A percentile compares a stretch with the other conserved stretches of the same genome.
These are phyloP conservation scores for Luperina testacea DNA, from an alignment of 2,888 invertebrate species.

Conservation along the genomic window DNA sequence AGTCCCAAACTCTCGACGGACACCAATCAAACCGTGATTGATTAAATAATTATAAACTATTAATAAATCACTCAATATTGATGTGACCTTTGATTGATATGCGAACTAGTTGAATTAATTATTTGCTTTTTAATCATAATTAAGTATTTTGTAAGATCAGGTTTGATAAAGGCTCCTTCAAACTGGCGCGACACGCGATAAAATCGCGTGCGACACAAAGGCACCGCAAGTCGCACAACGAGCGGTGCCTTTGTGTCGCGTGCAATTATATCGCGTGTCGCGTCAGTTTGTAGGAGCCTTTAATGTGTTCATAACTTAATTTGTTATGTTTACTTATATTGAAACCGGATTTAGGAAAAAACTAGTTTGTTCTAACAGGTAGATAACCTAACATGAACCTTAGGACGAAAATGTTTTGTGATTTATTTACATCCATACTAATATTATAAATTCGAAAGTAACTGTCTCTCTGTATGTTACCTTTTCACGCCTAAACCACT, in stretches of 20 bases:
- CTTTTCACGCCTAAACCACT: too few species aligned
- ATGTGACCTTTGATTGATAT: conserved; percentile 42
- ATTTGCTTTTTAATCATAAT: conserved; percentile 1
- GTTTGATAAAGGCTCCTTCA: not conserved
- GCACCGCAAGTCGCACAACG: too few species aligned
- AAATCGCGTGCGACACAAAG: too few species aligned
- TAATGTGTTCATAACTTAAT: not conserved
- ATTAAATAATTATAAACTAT: conserved; percentile 22
- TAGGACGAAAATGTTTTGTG: not conserved
- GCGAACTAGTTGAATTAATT: conserved; percentile 26
- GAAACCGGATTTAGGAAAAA: not conserved
- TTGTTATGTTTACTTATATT: not conserved
- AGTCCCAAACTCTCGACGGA: conserved; percentile 31
- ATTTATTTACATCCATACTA: not conserved
- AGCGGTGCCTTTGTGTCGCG: too few species aligned
- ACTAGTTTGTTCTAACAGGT: not conserved
- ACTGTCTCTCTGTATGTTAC: too few species aligned
- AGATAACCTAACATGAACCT: not conserved
- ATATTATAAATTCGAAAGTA: too few species aligned
- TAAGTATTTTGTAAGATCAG: conserved; percentile 25
- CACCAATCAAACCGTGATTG: conserved; percentile 24
- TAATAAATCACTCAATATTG: conserved; percentile 19
- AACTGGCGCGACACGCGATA: too few species aligned
- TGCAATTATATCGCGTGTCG: too few species aligned
- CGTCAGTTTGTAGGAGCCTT: too few species aligned